Conservation (phyloP, 1,140 invertebrate species). For the Zaprionus vittiger region DNA sequence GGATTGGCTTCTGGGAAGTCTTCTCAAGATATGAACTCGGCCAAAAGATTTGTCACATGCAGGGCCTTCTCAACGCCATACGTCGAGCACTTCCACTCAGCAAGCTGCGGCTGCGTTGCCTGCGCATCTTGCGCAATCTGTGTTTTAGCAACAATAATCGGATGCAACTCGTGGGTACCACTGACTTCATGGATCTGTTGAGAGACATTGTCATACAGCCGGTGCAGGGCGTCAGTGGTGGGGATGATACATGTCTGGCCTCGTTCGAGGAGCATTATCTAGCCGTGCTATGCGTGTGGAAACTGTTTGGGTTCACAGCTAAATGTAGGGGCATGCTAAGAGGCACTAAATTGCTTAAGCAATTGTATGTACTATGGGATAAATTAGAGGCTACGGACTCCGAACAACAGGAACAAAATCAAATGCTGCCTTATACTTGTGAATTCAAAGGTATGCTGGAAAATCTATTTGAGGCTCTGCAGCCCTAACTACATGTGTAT, state of each 20-base stretch:
- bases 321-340: constrained; percentile 67
- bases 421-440: constrained; percentile 8
- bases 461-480: constrained; percentile 21
- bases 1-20: constrained; percentile 85
- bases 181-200: constrained; percentile 56
- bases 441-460: constrained; percentile 30
- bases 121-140: constrained; percentile 78
- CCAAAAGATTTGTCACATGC: constrained; percentile 57
- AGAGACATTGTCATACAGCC: constrained; percentile 50
- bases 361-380: constrained; percentile 38
- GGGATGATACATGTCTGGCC: neutral
- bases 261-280: constrained; percentile 67
- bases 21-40: constrained; percentile 84
- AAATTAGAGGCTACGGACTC: constrained; percentile 15
- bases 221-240: neutral
- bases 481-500: neutral
- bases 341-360: constrained; percentile 61
- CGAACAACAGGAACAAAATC: constrained; percentile 3
- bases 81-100: constrained; percentile 21
- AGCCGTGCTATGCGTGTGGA: constrained; percentile 62
- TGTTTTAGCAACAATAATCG: constrained; percentile 64
- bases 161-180: constrained; percentile 35
- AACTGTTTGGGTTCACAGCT: constrained; percentile 64
- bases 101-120: constrained; percentile 42
- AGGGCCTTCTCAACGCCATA: constrained; percentile 50